Percentiles rank a stretch among this genome's conserved stretches.
phyloP scores from a whole-genome alignment of 2,888 invertebrate genomes.

The Leucoma salicis region DNA sequence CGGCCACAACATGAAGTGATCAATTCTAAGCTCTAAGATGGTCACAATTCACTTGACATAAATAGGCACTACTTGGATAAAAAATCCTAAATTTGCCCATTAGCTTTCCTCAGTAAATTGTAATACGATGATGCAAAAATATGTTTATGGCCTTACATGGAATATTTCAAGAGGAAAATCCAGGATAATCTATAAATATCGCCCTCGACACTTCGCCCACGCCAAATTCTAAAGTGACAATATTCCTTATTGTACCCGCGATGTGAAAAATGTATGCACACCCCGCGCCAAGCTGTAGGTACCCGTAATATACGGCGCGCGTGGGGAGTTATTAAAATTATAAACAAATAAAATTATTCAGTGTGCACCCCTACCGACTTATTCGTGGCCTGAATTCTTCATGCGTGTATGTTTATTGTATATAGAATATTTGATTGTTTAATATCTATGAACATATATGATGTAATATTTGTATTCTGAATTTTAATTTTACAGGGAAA shows the following conservation, averaged over 20 bases:
- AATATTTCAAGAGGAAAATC: conserved; percentile 70
- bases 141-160: conserved; percentile 56
- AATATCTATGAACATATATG: conserved; percentile 8
- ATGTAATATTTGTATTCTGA: too few relatives aligned
- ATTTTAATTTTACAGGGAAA: too few relatives aligned
- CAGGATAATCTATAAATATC: conserved; percentile 77
- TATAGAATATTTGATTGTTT: conserved; percentile 18
- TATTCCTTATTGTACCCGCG: conserved; percentile 67
- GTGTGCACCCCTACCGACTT: conserved; percentile 51
- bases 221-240: conserved; percentile 76
- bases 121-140: conserved; percentile 42
- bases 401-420: conserved; percentile 39
- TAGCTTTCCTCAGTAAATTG: conserved; percentile 13
- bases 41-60: too few relatives aligned
- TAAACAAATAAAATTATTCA: conserved; percentile 80
- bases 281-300: conserved; percentile 43
- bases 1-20: too few relatives aligned
- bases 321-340: conserved; percentile 79
- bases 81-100: too few relatives aligned
- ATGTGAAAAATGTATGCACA: conserved; percentile 74
- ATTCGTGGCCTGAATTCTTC: conserved; percentile 59
- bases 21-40: too few relatives aligned
- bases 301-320: conserved; percentile 49
- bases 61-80: too few relatives aligned
- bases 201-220: conserved; percentile 55